These are phyloP conservation scores for Drosophila borealis DNA, from an alignment of 2,888 invertebrate species.

Conservation along the genomic window DNA sequence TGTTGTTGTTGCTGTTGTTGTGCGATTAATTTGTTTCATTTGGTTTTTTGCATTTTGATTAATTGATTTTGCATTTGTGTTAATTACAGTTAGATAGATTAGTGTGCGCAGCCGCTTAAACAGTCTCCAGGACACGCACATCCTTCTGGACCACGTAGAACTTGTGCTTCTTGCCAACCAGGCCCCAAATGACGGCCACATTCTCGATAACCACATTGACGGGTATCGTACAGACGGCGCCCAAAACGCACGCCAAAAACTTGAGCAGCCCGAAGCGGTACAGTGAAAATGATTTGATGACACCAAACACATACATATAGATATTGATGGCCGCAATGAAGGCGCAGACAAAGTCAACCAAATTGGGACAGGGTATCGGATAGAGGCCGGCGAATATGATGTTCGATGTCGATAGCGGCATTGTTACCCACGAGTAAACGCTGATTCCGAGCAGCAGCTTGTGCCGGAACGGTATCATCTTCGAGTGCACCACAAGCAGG, in stretches of 20 bases:
- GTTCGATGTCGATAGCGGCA: conserved; percentile 96
- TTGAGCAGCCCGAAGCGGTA: conserved; percentile 93
- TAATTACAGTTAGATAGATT: conserved; percentile 41
- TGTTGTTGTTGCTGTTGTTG: conserved; percentile 33
- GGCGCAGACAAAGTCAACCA: conserved; percentile 94
- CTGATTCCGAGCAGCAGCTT: conserved; percentile 94
- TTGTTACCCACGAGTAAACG: conserved; percentile 97
- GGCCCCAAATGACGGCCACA: conserved; percentile 96
- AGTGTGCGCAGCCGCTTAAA: conserved; percentile 45
- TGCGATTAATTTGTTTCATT: conserved; percentile 55
- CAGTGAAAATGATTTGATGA: conserved; percentile 97
- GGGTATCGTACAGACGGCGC: conserved; percentile 95
- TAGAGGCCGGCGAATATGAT: conserved; percentile 92
- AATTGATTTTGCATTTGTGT: conserved; percentile 28
- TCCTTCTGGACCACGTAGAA: conserved; percentile 99
- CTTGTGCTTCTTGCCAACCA: conserved; percentile 97
- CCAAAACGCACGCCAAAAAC: conserved; percentile 92
- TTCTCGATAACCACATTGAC: conserved; percentile 97
- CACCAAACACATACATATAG: conserved; percentile 99
- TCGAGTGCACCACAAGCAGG: conserved; percentile 94
- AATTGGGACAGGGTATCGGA: conserved; percentile 93
- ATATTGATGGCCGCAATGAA: conserved; percentile 97
- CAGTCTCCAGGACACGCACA: conserved; percentile 88
- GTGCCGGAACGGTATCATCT: conserved; percentile 91
- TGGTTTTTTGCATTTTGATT: conserved; percentile 42